These are phyloP conservation scores for Spodoptera littoralis DNA, from an alignment of 2,888 invertebrate species.

Conservation along the genomic window DNA sequence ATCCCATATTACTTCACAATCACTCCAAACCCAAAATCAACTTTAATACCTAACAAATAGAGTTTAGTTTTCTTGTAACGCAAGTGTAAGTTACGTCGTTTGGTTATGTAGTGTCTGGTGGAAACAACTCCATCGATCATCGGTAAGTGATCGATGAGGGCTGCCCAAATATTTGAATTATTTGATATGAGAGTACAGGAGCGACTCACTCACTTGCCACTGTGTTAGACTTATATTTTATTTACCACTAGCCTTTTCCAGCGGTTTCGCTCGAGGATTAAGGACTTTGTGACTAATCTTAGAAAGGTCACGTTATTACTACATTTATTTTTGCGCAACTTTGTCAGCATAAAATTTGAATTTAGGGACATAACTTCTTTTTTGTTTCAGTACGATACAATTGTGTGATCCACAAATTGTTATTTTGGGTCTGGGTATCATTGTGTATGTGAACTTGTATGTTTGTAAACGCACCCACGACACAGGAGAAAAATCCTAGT, in stretches of 20 bases:
- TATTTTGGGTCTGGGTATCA: too few species aligned
- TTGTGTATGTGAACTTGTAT: too few species aligned
- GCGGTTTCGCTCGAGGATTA: too few species aligned
- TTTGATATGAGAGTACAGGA: slow-evolving; percentile 73
- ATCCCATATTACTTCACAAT: slow-evolving; percentile 48
- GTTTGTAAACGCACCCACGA: too few species aligned
- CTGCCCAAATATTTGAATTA: slow-evolving; percentile 87
- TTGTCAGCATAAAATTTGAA: too few species aligned
- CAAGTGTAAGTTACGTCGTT: slow-evolving; percentile 52
- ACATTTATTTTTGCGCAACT: too few species aligned
- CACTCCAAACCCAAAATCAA: slow-evolving; percentile 24
- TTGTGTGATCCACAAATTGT: too few species aligned
- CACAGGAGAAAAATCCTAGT: too few species aligned
- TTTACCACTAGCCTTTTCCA: slow-evolving; percentile 19
- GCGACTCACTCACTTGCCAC: slow-evolving; percentile 68
- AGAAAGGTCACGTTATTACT: too few species aligned
- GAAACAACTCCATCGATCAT: slow-evolving; percentile 83
- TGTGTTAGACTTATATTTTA: slow-evolving; percentile 55
- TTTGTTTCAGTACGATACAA: too few species aligned
- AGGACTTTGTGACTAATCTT: too few species aligned
- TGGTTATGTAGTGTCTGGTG: slow-evolving; percentile 32
- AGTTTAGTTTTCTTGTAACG: slow-evolving; percentile 19
- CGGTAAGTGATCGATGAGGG: slow-evolving; percentile 85
- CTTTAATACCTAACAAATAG: background rate
- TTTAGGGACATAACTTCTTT: too few species aligned